Base-by-base conservation (phyloP, 1,140 invertebrate species). In the Augochlora pura region DNA sequence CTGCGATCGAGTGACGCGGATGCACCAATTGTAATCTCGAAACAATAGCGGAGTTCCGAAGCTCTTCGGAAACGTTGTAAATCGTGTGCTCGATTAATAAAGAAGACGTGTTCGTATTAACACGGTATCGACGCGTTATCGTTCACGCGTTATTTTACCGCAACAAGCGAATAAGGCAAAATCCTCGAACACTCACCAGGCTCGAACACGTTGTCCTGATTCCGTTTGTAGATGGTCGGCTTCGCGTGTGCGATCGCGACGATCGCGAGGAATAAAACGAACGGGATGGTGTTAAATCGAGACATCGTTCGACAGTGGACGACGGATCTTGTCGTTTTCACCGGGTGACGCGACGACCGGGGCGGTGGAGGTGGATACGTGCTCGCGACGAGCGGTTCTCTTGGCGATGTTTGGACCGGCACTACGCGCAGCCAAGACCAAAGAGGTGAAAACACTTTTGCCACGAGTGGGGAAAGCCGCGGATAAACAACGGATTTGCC, bases 161-260 rank as follows among this genome's bases (percentile, higher is more conserved):
- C n/a, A n/a, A n/a, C n/a, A n/a, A n/a, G n/a, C n/a, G n/a, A n/a
- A n/a, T n/a, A n/a, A n/a, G n/a, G n/a, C n/a, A n/a, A n/a, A n/a
- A n/a, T n/a, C n/a, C n/a, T n/a, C n/a, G n/a, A n/a, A 52, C 3
- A 62, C 80, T 87, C 71, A 92, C 91, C 91, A 80, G 90, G 90
- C 69, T 91, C 91, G 70, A 90, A 92, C 68, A 91, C 81, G 70
- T 92, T 91, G 68, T 91, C 90, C 32, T 88, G 85, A 52, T 91
- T 92, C 23, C 84, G 84, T 71, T 91, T 91, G 80, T 92, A 92
- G 74, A 92, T 91, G 27, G 88, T 92, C 6, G 91, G 88, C 77
- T 91, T 91, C 23, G 77, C 88, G 27, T 88, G n/a, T 4, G 81
- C n/a, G 6, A 57, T 57, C 16, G 32, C 59, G 46, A 78, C 82